phyloP scores from a whole-genome alignment of 1,140 invertebrate genomes.

The Riptortus pedestris region DNA sequence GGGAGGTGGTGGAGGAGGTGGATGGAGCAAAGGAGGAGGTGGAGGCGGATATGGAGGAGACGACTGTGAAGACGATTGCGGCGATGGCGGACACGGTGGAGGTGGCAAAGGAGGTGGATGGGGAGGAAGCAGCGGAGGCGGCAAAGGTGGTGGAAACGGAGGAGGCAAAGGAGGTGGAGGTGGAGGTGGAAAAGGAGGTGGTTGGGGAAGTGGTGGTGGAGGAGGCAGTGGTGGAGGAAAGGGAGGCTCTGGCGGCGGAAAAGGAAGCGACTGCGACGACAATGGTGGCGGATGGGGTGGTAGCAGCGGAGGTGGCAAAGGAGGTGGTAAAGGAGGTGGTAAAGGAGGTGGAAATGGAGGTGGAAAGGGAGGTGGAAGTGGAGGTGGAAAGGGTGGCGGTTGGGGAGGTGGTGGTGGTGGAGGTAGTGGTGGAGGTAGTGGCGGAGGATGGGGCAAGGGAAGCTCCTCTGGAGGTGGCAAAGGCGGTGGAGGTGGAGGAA shows the following conservation, averaged over 20 bases:
- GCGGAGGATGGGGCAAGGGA: too few relatives aligned
- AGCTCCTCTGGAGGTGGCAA: not conserved
- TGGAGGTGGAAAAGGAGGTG: not conserved
- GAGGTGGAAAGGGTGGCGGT: not conserved
- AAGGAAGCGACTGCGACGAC: not conserved
- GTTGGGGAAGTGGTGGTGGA: not conserved
- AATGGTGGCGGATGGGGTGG: not conserved
- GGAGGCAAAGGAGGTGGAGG: not conserved
- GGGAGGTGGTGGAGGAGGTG: conserved; percentile 6
- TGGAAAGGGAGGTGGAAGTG: not conserved
- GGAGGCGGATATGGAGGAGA: not conserved
- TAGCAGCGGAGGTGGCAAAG: not conserved
- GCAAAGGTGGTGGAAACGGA: not conserved
- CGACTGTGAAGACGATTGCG: not conserved
- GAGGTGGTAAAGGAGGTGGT: not conserved
- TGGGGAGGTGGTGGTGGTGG: not conserved
- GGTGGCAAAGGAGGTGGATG: not conserved
- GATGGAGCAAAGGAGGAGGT: not conserved
- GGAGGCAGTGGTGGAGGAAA: not conserved
- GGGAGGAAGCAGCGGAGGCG: not conserved
- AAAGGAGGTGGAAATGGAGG: not conserved
- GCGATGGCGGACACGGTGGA: not conserved
- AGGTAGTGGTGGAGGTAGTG: not conserved
- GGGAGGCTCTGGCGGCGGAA: not conserved
- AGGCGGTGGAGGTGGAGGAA: not conserved